Base-by-base conservation (phyloP, 2,113 vertebrate species). In the Pangasianodon hypophthalmus region DNA sequence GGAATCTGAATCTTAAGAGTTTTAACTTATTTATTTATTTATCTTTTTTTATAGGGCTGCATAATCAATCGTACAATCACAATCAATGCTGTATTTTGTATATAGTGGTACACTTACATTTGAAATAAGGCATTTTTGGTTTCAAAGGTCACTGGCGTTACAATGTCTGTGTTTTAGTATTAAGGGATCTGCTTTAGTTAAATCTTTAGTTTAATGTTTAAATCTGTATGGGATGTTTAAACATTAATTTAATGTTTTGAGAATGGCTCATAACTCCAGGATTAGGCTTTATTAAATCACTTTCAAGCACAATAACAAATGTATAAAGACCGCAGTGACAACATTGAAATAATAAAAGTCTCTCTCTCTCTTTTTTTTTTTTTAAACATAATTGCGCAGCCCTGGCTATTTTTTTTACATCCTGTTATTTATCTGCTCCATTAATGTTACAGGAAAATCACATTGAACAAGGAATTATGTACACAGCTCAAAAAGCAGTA, bases 371-470 rank as follows among this genome's bases (percentile, higher is more conserved):
- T 80, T 3, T 80, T 16, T n/a, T 16, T 16, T 29, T 75, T 44
- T 71, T 21, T 11, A 11, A 19, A 54, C 26, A 54, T 32, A 32
- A 82, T 84, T 62, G 32, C 44, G 37, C 56, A 62, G 82, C 82
- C 56, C 37, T 60, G 46, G 18, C 54, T 52, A 69, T 86, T 46
- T 21, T 21, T 54, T 84, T 73, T 56, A 71, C 3, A n/a, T 88
- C 16, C 52, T 71, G 37, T 75, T 60, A 52, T 60, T 83, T 86
- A 56, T 87, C 32, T 21, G 50, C 86, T 73, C 67, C 21, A 79
- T 41, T 32, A 75, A 88, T 87, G 87, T 73, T 85, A 91, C 41
- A 90, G 71, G 37, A 89, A 81, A 82, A 90, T 82, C 80, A 87
- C 82, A 88, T 60, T 82, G 46, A 86, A 71, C 50, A 82, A 82